A percentile compares a stretch with the other conserved stretches of the same genome.
phyloP scores from a whole-genome alignment of 1,140 invertebrate genomes.

The Aphelinus atriplicis region DNA sequence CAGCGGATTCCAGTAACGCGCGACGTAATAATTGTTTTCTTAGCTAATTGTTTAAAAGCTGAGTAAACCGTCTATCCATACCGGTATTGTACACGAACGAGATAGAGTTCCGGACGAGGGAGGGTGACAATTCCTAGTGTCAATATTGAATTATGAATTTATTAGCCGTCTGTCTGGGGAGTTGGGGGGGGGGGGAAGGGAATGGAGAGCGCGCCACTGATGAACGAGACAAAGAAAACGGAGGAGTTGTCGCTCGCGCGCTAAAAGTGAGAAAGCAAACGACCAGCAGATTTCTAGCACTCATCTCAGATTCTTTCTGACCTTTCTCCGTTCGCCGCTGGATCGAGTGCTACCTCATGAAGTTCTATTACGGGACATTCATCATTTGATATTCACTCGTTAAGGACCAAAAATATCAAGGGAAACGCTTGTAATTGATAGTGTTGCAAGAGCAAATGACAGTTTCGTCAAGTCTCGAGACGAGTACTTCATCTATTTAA shows the following conservation, averaged over 20 bases:
- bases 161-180: slow-evolving; percentile 48
- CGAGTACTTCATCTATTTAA: too few relatives aligned
- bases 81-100: not conserved
- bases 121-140: slow-evolving; percentile 53
- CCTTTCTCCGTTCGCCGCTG: not conserved
- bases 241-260: slow-evolving; percentile 28
- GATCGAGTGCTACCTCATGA: too few relatives aligned
- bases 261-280: slow-evolving; percentile 21
- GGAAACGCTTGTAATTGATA: too few relatives aligned
- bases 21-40: slow-evolving; percentile 53
- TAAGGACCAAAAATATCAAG: too few relatives aligned
- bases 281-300: not conserved
- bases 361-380: too few relatives aligned
- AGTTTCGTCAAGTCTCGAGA: too few relatives aligned
- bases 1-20: too few relatives aligned
- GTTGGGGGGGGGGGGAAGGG: not conserved
- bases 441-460: too few relatives aligned
- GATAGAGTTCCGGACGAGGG: not conserved
- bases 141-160: slow-evolving; percentile 64
- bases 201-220: slow-evolving; percentile 35
- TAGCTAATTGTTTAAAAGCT: slow-evolving; percentile 62
- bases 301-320: not conserved
- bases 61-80: slow-evolving; percentile 46
- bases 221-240: slow-evolving; percentile 31
- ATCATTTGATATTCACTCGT: too few relatives aligned